phyloP scores from a whole-genome alignment of 2,888 invertebrate genomes.

The Sympetrum striolatum region DNA sequence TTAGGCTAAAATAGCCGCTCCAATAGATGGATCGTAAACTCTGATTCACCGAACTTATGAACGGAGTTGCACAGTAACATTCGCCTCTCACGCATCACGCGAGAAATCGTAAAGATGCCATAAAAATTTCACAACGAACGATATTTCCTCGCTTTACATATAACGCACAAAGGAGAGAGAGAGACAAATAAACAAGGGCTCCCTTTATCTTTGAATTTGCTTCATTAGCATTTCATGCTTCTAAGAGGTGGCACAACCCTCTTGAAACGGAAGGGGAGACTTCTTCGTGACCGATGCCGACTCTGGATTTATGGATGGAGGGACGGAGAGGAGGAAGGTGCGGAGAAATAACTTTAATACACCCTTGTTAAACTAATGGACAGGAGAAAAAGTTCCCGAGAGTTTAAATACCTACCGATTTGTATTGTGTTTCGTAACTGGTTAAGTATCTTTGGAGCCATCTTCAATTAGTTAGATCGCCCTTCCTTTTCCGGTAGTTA shows the following conservation, averaged over 20 bases:
- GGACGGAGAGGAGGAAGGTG: not conserved
- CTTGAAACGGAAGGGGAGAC: not conserved
- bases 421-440: too few species aligned
- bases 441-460: too few species aligned
- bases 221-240: conserved; percentile 40
- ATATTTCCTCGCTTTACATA: not conserved
- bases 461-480: too few species aligned
- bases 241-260: not conserved
- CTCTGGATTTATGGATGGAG: conserved; percentile 38
- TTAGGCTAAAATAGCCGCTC: too few species aligned
- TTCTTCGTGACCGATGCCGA: conserved; percentile 34
- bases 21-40: too few species aligned
- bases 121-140: not conserved
- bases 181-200: not conserved
- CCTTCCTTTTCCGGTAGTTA: too few species aligned
- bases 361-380: not conserved
- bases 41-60: too few species aligned
- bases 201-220: conserved; percentile 8
- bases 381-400: not conserved
- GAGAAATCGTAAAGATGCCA: too few species aligned
- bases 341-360: not conserved
- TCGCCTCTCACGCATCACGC: too few species aligned
- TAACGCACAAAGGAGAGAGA: not conserved
- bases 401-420: not conserved
- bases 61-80: too few species aligned